Base-by-base conservation (phyloP, 30 jellyfish, hydroid and myxozoan genomes). In the Aurelia aurita region DNA sequence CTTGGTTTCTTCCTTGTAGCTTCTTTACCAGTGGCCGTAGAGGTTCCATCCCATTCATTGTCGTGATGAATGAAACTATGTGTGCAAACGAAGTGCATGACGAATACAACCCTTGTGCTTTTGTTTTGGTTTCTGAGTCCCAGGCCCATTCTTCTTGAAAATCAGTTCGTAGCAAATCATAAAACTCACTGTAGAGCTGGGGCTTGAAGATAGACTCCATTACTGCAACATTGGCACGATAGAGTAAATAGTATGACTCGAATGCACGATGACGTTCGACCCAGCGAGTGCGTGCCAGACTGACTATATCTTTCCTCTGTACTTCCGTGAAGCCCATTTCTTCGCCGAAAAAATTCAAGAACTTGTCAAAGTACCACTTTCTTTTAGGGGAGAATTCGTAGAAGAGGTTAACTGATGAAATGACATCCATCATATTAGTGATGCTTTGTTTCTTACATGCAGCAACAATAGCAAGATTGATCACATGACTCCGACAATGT, bases 61-160 rank as follows among this genome's bases (percentile, higher is more conserved):
- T 62, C 70, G 80, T 32, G 35, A 65, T 44, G 69, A 78, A 78
- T 60, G 89, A 62, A 61, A 78, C 80, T 62, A 78, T 45, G 45
- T 78, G 70, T 78, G 70, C 80, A 60, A 60, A 78, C 58, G 72
- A 65, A 44, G 58, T 61, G 80, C 89, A 65, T 47, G 80, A 59
- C 2, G 77, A 57, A 78, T 62, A 46, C 80, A 78, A 21, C 22
- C 80, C 89, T 65, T 78, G 80, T 14, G 80, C 69, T 14, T 32
- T 78, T 22, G 72, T 45, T 27, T 60, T 78, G 69, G 88, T 57
- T 76, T 76, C 88, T 58, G 88, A 76, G 88, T 76, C 76, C 88
- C 77, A 76, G 76, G 77, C 60, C 77, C 88, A 76, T 28, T 35
- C 53, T 29, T 74, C 87, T 53, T 74, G 51, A 58, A 74, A 74